Evolutionary conservation across 2,113 vertebrate species (phyloP).

Genomic region (Gadus macrocephalus): DNA sequence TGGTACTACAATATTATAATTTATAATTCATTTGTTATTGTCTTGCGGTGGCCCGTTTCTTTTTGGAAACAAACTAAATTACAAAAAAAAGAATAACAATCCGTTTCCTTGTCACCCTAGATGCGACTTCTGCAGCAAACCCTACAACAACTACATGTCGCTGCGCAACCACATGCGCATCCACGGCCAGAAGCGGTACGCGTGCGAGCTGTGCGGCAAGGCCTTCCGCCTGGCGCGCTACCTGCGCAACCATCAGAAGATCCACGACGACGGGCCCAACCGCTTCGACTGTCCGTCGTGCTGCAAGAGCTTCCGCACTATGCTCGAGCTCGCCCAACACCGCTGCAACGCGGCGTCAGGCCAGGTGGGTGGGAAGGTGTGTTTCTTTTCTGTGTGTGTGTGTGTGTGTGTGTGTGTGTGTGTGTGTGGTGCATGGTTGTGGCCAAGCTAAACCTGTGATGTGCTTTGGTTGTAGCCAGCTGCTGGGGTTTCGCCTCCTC

Average conservation of each 20-base stretch:
- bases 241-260: constrained; percentile 77
- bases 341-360: constrained; percentile 62
- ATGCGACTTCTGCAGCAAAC: constrained; percentile 78
- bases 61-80: background rate
- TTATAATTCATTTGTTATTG: no score
- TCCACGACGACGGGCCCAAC: constrained; percentile 74
- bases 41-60: no score
- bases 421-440: background rate
- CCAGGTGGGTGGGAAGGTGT: constrained; percentile 57
- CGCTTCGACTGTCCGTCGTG: constrained; percentile 80
- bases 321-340: constrained; percentile 73
- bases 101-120: constrained; percentile 20
- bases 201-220: constrained; percentile 76
- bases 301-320: constrained; percentile 78
- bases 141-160: constrained; percentile 77
- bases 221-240: constrained; percentile 76
- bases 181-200: constrained; percentile 75
- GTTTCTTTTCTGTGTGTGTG: background rate
- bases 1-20: no score
- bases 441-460: no score
- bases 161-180: constrained; percentile 76
- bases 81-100: background rate
- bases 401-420: background rate
- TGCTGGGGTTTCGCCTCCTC: no score
- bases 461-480: no score